phyloP scores from a whole-genome alignment of 1,140 invertebrate genomes.

The Euschistus heros region DNA sequence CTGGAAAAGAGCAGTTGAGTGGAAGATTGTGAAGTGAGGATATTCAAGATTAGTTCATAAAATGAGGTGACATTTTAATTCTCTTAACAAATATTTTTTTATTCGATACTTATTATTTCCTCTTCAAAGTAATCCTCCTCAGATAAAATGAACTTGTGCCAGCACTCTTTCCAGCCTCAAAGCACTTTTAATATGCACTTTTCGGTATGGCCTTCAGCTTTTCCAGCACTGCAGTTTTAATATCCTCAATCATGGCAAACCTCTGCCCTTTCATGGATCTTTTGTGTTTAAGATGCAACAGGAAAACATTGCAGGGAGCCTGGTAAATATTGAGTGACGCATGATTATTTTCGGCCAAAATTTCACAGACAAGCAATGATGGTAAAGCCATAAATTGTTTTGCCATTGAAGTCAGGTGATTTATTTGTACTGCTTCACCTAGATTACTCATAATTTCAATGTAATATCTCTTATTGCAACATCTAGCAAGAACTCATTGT shows the following conservation, averaged over 20 bases:
- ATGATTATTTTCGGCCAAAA: no score
- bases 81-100: slow-evolving; percentile 3
- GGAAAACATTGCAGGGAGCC: slow-evolving; percentile 33
- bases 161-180: background rate
- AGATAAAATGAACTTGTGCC: slow-evolving; percentile 7
- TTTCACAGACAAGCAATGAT: no score
- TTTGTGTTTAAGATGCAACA: slow-evolving; percentile 32
- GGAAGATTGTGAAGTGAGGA: no score
- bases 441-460: no score
- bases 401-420: no score
- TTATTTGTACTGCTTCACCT: no score
- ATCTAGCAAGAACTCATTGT: no score
- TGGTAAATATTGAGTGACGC: slow-evolving; percentile 1
- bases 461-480: no score
- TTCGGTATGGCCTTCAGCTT: no score
- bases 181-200: no score
- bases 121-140: background rate
- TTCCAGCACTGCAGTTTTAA: background rate
- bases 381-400: no score
- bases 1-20: no score
- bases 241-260: background rate
- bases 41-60: background rate
- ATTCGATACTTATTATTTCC: background rate
- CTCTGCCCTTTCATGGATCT: background rate
- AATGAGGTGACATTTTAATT: background rate